A percentile compares a stretch with the other conserved stretches of the same genome.
Evolutionary conservation across 2,888 invertebrate genomes (phyloP).

Genomic region (Urechis unicinctus): DNA sequence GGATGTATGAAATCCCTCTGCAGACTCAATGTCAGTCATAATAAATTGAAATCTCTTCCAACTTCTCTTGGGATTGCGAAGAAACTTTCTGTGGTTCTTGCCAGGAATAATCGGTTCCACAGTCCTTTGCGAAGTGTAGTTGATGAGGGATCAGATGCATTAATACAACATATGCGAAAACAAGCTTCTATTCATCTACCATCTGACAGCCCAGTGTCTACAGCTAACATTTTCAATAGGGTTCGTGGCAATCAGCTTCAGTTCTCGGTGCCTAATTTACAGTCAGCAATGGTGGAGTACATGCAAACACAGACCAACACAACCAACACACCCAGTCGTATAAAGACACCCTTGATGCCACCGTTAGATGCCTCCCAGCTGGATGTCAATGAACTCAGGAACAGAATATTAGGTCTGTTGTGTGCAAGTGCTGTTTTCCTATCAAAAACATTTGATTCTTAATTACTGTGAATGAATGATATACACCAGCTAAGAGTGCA

Average conservation of each 20-base stretch:
- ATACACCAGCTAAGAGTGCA: neutral
- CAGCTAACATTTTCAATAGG: constrained; percentile 39
- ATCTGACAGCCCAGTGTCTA: constrained; percentile 4
- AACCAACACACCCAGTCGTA: constrained; percentile 42
- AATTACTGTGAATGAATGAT: neutral
- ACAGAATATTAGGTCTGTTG: constrained; percentile 42
- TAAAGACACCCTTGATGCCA: constrained; percentile 47
- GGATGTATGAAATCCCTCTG: constrained; percentile 39
- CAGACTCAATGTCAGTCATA: constrained; percentile 41
- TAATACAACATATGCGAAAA: constrained; percentile 35
- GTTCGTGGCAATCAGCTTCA: constrained; percentile 41
- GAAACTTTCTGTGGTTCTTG: constrained; percentile 35
- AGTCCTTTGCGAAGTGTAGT: constrained; percentile 42
- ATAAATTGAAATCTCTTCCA: constrained; percentile 41
- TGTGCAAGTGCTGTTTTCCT: neutral
- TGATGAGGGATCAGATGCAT: constrained; percentile 39
- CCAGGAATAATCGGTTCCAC: constrained; percentile 34
- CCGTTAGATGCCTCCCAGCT: constrained; percentile 38
- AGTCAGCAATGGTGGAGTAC: constrained; percentile 46
- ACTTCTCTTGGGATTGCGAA: constrained; percentile 34
- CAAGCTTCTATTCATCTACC: neutral
- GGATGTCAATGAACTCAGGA: constrained; percentile 38
- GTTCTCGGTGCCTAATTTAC: constrained; percentile 41
- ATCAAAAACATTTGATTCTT: neutral
- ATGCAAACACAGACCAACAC: constrained; percentile 48